A percentile compares a stretch with the other conserved stretches of the same genome.
These are phyloP conservation scores for Sinodicranocentrus sp. DNA, from an alignment of 2,888 invertebrate species.

Conservation along the genomic window DNA sequence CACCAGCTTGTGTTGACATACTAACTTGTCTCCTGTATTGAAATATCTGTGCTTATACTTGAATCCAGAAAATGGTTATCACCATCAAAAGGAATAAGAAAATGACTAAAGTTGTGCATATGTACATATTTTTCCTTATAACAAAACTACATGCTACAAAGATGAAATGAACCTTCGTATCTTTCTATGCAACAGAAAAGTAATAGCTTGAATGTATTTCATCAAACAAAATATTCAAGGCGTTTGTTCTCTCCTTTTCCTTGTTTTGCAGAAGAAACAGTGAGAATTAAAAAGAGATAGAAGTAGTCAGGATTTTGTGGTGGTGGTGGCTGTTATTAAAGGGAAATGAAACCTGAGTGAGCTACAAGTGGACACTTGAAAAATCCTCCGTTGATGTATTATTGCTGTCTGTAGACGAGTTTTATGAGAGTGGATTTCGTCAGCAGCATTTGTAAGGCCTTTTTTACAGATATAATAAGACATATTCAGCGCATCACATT, in stretches of 20 bases:
- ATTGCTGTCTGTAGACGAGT: constrained; percentile 2
- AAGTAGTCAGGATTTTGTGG: constrained; percentile 17
- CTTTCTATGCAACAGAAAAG: too few species aligned
- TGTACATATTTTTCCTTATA: background rate
- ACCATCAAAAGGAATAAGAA: constrained; percentile 8
- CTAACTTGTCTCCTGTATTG: background rate
- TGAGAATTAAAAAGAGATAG: constrained; percentile 23
- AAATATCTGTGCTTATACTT: background rate
- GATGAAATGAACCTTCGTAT: constrained; percentile 10
- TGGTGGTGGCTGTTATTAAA: constrained; percentile 54
- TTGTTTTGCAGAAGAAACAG: constrained; percentile 11
- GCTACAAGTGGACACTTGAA: constrained; percentile 60
- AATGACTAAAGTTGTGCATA: background rate
- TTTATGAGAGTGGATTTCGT: too few species aligned
- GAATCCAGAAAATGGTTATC: background rate
- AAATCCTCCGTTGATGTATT: background rate
- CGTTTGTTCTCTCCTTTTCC: constrained; percentile 24
- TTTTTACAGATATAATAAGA: too few species aligned
- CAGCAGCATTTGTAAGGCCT: too few species aligned
- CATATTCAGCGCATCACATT: too few species aligned
- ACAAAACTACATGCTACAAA: background rate
- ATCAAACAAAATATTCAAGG: constrained; percentile 22
- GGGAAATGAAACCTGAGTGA: constrained; percentile 58
- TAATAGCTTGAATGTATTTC: background rate
- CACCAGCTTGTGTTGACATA: constrained; percentile 22